Evolutionary conservation across 2,888 invertebrate genomes (phyloP).

Genomic region (Syritta pipiens): DNA sequence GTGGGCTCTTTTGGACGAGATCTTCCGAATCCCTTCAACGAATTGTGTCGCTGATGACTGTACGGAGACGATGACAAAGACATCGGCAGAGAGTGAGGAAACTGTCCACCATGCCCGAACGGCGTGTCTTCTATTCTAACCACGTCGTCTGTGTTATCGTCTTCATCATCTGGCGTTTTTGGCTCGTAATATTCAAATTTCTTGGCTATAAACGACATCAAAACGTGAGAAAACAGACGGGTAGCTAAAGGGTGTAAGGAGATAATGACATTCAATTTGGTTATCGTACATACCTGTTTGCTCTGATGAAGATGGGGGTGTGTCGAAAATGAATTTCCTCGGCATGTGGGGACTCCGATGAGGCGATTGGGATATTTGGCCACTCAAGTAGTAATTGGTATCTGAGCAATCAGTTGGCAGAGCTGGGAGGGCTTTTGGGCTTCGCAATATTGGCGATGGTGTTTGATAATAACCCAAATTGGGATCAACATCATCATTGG

Average conservation of each 20-base stretch:
- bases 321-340: constrained; percentile 82
- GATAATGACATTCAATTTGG: no score
- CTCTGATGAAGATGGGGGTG: constrained; percentile 67
- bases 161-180: constrained; percentile 75
- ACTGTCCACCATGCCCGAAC: constrained; percentile 45
- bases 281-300: constrained; percentile 42
- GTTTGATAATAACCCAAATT: constrained; percentile 76
- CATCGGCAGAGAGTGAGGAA: constrained; percentile 72
- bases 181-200: constrained; percentile 79
- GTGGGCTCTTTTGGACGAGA: constrained; percentile 21
- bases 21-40: constrained; percentile 31
- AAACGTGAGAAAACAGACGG: not conserved
- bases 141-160: constrained; percentile 28
- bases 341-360: constrained; percentile 82
- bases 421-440: constrained; percentile 70
- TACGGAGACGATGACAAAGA: constrained; percentile 70
- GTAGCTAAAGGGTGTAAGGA: no score
- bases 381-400: constrained; percentile 71
- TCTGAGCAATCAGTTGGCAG: constrained; percentile 73
- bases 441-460: constrained; percentile 73
- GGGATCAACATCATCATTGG: constrained; percentile 74
- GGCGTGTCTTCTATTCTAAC: constrained; percentile 20
- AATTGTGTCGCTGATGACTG: constrained; percentile 70
- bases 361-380: constrained; percentile 72
- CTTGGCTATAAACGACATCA: constrained; percentile 61